These are phyloP conservation scores for Rhabdornis inornatus DNA, from an alignment of 2,113 vertebrate genomes.

Conservation along the genomic window DNA sequence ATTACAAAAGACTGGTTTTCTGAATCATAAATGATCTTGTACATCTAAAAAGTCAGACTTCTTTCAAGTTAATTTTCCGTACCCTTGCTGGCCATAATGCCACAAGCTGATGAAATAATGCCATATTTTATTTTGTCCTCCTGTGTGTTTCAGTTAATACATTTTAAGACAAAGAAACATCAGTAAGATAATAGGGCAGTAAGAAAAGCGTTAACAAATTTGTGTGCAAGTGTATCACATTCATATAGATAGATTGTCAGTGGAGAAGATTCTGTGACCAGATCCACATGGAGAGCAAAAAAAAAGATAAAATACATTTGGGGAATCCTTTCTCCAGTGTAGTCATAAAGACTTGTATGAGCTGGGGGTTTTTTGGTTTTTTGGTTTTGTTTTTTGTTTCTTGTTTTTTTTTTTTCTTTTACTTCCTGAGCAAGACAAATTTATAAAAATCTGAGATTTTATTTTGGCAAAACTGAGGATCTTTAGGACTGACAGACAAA, in stretches of 20 bases:
- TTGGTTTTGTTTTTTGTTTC: not conserved
- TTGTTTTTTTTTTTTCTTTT: not conserved
- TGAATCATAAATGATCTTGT: not conserved
- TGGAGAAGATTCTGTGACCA: not conserved
- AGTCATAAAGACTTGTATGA: not conserved
- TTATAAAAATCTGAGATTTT: not conserved
- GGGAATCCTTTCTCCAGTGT: not conserved
- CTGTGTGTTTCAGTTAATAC: not conserved
- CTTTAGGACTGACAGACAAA: not conserved
- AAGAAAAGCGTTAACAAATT: not conserved
- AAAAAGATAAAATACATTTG: not conserved
- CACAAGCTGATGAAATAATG: not conserved
- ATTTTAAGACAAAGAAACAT: not conserved
- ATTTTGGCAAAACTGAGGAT: not conserved
- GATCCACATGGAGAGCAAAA: not conserved
- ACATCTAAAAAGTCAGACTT: not conserved
- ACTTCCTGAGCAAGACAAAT: not conserved
- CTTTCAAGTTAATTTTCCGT: not conserved
- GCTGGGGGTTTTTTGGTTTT: no score
- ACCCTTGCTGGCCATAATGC: not conserved
- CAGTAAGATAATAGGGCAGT: accelerated
- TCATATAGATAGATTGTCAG: not conserved
- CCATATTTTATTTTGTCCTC: not conserved
- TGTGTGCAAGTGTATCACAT: not conserved
- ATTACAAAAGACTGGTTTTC: not conserved